These are phyloP conservation scores for Willisornis vidua DNA, from an alignment of 2,113 vertebrate genomes.

Conservation along the genomic window DNA sequence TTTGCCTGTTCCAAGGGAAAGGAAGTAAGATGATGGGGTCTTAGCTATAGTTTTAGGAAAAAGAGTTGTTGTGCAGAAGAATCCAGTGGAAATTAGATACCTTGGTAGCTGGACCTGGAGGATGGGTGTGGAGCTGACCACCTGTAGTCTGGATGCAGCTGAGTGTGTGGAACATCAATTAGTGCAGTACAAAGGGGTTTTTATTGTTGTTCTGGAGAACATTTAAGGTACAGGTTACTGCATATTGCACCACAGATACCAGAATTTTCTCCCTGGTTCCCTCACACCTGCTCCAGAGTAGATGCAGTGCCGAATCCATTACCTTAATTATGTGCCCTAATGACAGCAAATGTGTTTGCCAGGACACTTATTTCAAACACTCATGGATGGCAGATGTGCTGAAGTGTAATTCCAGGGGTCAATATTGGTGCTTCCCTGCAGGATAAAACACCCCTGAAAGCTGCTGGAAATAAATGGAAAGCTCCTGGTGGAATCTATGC, in stretches of 20 bases:
- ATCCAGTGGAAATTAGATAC: not conserved
- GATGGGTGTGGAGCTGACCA: not conserved
- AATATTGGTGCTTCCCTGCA: not conserved
- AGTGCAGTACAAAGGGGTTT: not conserved
- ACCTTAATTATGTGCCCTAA: not conserved
- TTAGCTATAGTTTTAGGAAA: not conserved
- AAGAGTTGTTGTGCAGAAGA: not conserved
- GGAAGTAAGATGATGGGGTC: not conserved
- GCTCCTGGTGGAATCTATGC: not conserved
- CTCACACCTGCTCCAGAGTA: not conserved
- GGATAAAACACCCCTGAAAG: not conserved
- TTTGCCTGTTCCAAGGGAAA: not conserved
- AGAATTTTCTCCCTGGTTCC: not conserved
- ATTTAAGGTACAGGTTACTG: not conserved
- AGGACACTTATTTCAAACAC: not conserved
- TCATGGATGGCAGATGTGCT: not conserved
- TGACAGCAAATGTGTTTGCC: not conserved
- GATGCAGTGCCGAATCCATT: not conserved
- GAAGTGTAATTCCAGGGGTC: not conserved
- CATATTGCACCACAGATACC: not conserved
- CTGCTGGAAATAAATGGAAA: not conserved
- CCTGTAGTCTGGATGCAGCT: not conserved
- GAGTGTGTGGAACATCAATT: not conserved
- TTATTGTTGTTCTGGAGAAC: not conserved
- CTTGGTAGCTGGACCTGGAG: not conserved